These are phyloP conservation scores for Origma solitaria DNA, from an alignment of 2,113 vertebrate species.

Conservation along the genomic window DNA sequence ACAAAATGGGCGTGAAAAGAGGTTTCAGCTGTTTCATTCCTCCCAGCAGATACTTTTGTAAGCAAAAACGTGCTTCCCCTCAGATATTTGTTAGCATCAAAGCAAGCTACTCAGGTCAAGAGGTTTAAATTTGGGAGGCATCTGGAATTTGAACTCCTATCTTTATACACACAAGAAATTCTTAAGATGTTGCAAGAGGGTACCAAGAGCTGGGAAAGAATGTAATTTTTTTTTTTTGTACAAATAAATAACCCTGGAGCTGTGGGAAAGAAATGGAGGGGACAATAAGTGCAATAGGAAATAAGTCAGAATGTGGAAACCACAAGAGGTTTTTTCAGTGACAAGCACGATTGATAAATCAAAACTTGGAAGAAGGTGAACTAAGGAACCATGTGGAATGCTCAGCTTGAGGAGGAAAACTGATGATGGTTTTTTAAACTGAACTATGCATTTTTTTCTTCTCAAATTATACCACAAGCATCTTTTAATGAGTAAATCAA, in stretches of 20 bases:
- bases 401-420: background rate
- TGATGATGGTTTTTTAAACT: background rate
- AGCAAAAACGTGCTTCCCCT: background rate
- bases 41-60: background rate
- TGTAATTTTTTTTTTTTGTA: background rate
- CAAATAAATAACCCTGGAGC: background rate
- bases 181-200: background rate
- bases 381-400: background rate
- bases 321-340: background rate
- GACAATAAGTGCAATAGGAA: background rate
- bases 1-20: background rate
- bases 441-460: background rate
- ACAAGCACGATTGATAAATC: background rate
- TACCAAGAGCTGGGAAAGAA: background rate
- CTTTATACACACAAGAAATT: background rate
- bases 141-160: background rate
- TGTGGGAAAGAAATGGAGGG: background rate
- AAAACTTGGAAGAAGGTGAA: background rate
- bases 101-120: background rate
- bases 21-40: background rate
- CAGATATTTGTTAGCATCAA: background rate
- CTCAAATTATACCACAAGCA: background rate
- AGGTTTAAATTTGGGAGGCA: background rate
- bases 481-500: background rate
- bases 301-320: background rate